Evolutionary conservation across 2,797 vertebrate species (phyloP).

Genomic region (Halcyon leucocephala): DNA sequence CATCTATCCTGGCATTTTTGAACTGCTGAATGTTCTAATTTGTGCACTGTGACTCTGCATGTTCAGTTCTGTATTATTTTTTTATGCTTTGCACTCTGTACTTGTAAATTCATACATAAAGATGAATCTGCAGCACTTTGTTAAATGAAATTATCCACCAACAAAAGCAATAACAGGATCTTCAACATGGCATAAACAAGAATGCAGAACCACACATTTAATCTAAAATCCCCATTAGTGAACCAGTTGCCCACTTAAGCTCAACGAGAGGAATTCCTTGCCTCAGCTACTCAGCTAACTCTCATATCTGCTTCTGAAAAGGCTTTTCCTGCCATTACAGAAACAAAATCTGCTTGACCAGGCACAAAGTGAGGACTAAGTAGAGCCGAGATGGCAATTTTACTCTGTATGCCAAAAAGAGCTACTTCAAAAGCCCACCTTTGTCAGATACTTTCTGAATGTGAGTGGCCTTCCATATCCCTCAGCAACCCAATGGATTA

Average conservation of each 20-base stretch:
- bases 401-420: background rate
- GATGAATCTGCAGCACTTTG: conserved; percentile 26
- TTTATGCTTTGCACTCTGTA: conserved; percentile 19
- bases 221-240: background rate
- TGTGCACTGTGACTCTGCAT: background rate
- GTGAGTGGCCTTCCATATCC: background rate
- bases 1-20: background rate
- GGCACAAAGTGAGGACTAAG: background rate
- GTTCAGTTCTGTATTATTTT: conserved; percentile 5
- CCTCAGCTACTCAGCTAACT: background rate
- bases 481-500: background rate
- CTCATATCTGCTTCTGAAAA: background rate
- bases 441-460: background rate
- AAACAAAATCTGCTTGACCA: background rate
- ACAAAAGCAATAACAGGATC: conserved; percentile 42
- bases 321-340: background rate
- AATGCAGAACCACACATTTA: conserved; percentile 5
- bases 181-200: conserved; percentile 50
- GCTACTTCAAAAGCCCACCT: background rate
- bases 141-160: conserved; percentile 55
- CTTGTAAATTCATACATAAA: conserved; percentile 50
- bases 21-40: conserved; percentile 2
- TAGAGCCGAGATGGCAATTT: background rate
- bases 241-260: conserved; percentile 8
- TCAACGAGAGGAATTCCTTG: background rate